Evolutionary conservation across 2,888 invertebrate genomes (phyloP).

Genomic region (Leptothorax acervorum): DNA sequence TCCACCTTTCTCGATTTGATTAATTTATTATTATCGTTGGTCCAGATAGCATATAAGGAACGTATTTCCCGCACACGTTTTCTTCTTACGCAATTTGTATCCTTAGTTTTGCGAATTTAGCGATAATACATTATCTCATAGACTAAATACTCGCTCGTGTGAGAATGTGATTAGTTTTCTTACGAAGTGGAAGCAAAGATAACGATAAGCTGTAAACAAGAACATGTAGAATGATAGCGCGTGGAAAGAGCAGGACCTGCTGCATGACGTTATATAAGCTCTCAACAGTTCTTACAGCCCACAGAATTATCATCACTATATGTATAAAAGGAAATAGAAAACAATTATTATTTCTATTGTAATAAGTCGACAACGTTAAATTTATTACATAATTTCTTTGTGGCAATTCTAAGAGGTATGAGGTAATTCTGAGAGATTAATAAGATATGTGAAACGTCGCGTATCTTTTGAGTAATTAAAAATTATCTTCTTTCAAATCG

Average conservation of each 20-base stretch:
- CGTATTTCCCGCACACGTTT: not conserved
- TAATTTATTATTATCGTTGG: constrained; percentile 5
- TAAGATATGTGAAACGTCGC: too few relatives aligned
- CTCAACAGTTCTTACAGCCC: not conserved
- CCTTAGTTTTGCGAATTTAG: not conserved
- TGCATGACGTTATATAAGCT: constrained; percentile 7
- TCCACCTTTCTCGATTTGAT: not conserved
- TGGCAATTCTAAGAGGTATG: not conserved
- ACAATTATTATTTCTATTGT: not conserved
- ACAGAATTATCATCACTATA: not conserved
- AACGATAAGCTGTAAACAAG: constrained; percentile 15
- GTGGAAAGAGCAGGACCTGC: not conserved
- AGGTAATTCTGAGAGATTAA: not conserved
- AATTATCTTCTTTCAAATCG: not conserved
- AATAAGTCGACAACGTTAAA: not conserved
- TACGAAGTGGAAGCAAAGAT: not conserved
- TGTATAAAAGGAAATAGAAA: not conserved
- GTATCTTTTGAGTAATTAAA: not conserved
- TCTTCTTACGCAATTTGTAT: not conserved
- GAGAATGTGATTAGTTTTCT: not conserved
- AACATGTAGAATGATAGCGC: not conserved
- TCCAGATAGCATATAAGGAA: not conserved
- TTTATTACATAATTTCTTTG: not conserved
- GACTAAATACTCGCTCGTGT: not conserved
- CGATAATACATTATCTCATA: constrained; percentile 25